Base-by-base conservation (phyloP, 2,888 invertebrate species). In the Ischnura elegans region DNA sequence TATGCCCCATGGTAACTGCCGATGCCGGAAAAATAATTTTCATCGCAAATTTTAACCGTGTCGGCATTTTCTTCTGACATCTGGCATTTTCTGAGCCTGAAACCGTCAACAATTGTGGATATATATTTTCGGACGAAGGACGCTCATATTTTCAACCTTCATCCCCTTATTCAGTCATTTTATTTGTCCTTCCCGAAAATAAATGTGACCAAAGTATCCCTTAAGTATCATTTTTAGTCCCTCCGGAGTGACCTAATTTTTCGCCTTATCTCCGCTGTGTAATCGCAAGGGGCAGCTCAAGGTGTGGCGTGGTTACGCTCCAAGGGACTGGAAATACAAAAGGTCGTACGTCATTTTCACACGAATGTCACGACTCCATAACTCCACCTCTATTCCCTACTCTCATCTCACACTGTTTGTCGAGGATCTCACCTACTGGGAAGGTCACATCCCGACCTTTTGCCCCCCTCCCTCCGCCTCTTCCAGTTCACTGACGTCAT, bases 361-460 rank as follows among this genome's bases (percentile, higher is more conserved):
- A 6, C 36, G 76, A 76, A 76, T 76, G 76, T 76, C 76, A 76
- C 76, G 13, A 13, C 76, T 76, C 36, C 66, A 16, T 3, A 76
- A 36, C 36, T 36, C 76, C 25, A 29, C 8, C 4, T 29, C 61
- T 16, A 16, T 25, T 8, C 47, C 6, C 47, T 76, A 13, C 76
- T 36, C 36, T 76, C 76, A 10, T 36, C 36, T 36, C 76, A 76
- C 16, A 1, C 51, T 51, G 16, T 19, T 19, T 19, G 51, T 8
- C 51, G 8, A 51, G 51, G 36, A 8, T 8, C 36, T 36, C 76
- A 29, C 36, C 76, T 6, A 61, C 61, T 61, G 51, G 51, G n/a
- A 61, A 61, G 76, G 76, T 76, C 76, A 76, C 76, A 25, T 36
- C 36, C 5, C 76, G 76, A 76, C 76, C 76, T 76, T 76, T 36